A percentile compares a stretch with the other conserved stretches of the same genome.
Evolutionary conservation across 2,797 vertebrate genomes (phyloP).

Genomic region (Geotrypetes seraphini): DNA sequence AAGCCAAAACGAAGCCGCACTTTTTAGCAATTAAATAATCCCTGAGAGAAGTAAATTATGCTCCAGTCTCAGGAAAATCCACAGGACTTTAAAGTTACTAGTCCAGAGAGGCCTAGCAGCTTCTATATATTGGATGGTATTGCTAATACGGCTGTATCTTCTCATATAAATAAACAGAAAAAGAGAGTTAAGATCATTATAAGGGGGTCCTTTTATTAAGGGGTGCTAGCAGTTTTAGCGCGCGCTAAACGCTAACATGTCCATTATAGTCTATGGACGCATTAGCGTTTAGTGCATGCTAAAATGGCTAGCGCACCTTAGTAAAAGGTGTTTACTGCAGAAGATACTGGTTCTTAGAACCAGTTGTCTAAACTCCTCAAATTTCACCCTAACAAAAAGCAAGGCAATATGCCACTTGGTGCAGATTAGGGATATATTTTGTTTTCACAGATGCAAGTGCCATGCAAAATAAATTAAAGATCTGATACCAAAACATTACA

Average conservation of each 20-base stretch:
- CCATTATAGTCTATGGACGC: too few relatives aligned
- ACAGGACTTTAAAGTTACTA: background rate
- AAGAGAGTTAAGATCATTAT: too few relatives aligned
- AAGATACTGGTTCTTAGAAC: constrained; percentile 39
- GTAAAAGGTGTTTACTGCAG: constrained; percentile 57
- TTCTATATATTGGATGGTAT: too few relatives aligned
- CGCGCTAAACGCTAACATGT: too few relatives aligned
- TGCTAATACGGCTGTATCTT: too few relatives aligned
- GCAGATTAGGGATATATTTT: constrained; percentile 46
- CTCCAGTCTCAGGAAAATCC: constrained; percentile 6
- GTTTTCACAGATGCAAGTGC: constrained; percentile 59
- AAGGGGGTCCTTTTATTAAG: too few relatives aligned
- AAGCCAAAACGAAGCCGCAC: constrained; percentile 55
- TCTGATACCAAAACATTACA: constrained; percentile 60
- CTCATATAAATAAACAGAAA: too few relatives aligned
- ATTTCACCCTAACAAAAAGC: constrained; percentile 34
- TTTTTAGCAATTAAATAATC: constrained; percentile 9
- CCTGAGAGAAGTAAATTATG: background rate
- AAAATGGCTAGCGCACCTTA: too few relatives aligned
- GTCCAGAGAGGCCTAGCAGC: too few relatives aligned
- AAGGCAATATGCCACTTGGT: constrained; percentile 43
- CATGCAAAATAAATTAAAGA: constrained; percentile 77
- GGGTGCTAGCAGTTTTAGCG: too few relatives aligned
- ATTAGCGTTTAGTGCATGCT: too few relatives aligned
- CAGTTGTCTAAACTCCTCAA: constrained; percentile 33